A percentile compares a stretch with the other conserved stretches of the same genome.
Conservation (phyloP, 2,888 invertebrate species). For the Formica aserva region DNA sequence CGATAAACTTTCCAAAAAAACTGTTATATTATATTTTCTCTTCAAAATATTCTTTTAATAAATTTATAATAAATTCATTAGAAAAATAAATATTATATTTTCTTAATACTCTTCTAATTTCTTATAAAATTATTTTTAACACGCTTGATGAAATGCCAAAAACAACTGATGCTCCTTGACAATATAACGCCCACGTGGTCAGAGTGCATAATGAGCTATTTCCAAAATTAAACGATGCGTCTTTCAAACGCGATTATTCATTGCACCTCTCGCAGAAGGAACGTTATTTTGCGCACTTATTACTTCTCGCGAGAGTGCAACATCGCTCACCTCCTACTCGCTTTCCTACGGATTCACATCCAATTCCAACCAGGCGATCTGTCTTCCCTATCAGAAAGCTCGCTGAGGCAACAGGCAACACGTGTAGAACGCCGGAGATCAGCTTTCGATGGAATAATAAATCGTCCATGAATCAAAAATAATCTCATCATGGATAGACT, state of each 20-base stretch:
- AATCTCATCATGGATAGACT: conserved; percentile 48
- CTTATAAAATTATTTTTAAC: neutral
- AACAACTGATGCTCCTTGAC: neutral
- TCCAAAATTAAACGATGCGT: conserved; percentile 66
- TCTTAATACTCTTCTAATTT: neutral
- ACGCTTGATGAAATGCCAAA: neutral
- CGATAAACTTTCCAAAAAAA: neutral
- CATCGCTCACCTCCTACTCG: conserved; percentile 67
- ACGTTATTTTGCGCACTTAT: conserved; percentile 66
- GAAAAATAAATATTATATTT: neutral
- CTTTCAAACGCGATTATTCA: conserved; percentile 69
- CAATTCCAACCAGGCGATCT: conserved; percentile 68
- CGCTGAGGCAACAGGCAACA: conserved; percentile 72
- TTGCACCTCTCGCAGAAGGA: conserved; percentile 57
- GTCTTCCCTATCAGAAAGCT: conserved; percentile 73
- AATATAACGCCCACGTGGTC: conserved; percentile 28
- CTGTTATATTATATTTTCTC: neutral
- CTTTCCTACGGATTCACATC: conserved; percentile 71
- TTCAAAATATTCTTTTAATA: neutral
- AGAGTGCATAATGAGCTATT: conserved; percentile 37
- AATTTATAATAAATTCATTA: neutral
- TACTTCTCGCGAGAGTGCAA: conserved; percentile 57
- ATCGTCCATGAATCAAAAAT: conserved; percentile 59
- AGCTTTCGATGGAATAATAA: conserved; percentile 73
- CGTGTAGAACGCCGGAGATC: conserved; percentile 71